phyloP scores from a whole-genome alignment of 2,113 vertebrate genomes.

The Elgaria multicarinata region DNA sequence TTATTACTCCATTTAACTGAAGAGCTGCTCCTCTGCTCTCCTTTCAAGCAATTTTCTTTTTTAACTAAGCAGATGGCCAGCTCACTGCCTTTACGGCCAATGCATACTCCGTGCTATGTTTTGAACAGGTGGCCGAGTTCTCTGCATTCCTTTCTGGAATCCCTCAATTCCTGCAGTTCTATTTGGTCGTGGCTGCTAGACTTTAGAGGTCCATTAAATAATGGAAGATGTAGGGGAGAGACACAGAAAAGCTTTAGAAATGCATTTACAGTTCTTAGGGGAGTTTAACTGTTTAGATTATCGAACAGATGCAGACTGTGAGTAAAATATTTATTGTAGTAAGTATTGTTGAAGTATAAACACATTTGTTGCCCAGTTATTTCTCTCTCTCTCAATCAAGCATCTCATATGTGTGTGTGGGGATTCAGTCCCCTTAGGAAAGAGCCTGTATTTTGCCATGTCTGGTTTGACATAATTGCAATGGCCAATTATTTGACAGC shows the following conservation, averaged over 20 bases:
- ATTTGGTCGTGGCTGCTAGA: neutral
- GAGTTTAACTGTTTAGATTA: neutral
- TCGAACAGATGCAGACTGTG: slow-evolving; percentile 21
- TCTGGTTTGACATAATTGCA: slow-evolving; percentile 17
- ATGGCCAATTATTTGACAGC: neutral
- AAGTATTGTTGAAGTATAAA: neutral
- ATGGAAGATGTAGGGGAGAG: slow-evolving; percentile 32
- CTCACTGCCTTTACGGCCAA: slow-evolving; percentile 40
- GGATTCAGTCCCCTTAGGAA: neutral
- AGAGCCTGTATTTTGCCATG: neutral
- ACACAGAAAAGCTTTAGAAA: slow-evolving; percentile 6
- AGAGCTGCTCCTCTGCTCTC: slow-evolving; percentile 40
- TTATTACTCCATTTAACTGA: slow-evolving; percentile 48
- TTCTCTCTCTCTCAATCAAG: slow-evolving; percentile 12
- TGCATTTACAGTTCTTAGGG: neutral
- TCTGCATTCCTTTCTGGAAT: slow-evolving; percentile 36
- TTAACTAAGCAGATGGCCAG: slow-evolving; percentile 53
- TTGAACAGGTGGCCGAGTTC: slow-evolving; percentile 47
- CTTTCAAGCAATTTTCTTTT: slow-evolving; percentile 42
- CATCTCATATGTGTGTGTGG: neutral
- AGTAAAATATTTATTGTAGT: slow-evolving; percentile 12
- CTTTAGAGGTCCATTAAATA: slow-evolving; percentile 41
- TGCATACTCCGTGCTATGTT: slow-evolving; percentile 12
- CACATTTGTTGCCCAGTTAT: neutral
- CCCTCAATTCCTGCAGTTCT: neutral